Percentiles rank a stretch among this genome's conserved stretches.
Conservation (phyloP, 92 coral and sea anemone genomes). For the Zoanthus sansibaricus region DNA sequence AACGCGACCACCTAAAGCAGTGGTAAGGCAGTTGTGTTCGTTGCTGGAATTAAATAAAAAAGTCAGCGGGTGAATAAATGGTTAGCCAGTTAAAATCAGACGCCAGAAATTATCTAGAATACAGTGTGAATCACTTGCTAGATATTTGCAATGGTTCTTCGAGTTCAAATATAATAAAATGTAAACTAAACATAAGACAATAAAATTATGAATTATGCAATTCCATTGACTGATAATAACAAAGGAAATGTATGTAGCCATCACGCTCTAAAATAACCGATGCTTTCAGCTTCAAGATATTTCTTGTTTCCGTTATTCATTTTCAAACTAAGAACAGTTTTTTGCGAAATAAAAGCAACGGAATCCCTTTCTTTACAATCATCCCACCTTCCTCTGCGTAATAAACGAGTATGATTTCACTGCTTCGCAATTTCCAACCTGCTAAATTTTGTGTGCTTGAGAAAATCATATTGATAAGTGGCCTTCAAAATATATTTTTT, state of each 20-base stretch:
- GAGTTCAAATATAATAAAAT: background rate
- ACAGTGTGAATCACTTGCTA: conserved; percentile 28
- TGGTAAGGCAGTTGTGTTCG: background rate
- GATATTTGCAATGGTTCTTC: background rate
- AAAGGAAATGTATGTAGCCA: conserved; percentile 25
- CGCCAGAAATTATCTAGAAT: conserved; percentile 34
- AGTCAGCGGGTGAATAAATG: conserved; percentile 18
- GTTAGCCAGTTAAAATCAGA: conserved; percentile 24
- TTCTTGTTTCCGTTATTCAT: background rate
- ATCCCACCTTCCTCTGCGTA: background rate
- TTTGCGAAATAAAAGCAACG: background rate
- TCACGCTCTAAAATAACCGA: conserved; percentile 24
- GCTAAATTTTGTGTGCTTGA: background rate
- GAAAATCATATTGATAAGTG: conserved; percentile 16
- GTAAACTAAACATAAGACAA: background rate
- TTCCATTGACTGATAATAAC: conserved; percentile 55
- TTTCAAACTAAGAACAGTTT: background rate
- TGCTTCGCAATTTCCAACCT: conserved; percentile 25
- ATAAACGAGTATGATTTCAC: conserved; percentile 26
- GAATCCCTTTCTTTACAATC: background rate
- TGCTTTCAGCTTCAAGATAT: conserved; percentile 17
- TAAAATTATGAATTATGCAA: conserved; percentile 58
- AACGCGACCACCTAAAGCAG: conserved; percentile 3
- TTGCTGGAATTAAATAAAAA: background rate
- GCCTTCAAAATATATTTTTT: background rate